Conservation (phyloP, 2,113 vertebrate species). For the Alexandromys fortis region DNA sequence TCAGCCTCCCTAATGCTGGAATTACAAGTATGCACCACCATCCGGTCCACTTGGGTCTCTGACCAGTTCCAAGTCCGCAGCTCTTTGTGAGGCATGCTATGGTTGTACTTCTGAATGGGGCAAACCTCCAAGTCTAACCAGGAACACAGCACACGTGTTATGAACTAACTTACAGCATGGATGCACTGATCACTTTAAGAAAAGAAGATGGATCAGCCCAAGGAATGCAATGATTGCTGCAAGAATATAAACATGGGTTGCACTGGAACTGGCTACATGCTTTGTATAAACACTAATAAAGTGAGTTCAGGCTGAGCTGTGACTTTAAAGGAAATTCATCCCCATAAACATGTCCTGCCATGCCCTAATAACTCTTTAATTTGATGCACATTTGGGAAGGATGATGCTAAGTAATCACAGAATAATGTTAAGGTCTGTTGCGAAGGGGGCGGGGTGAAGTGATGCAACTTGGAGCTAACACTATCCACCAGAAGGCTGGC, state of each 20-base stretch:
- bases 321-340: conserved; percentile 83
- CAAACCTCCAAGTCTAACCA: background rate
- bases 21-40: background rate
- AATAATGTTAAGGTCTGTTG: conserved; percentile 77
- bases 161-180: conserved; percentile 49
- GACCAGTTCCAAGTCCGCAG: background rate
- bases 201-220: conserved; percentile 58
- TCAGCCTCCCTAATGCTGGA: background rate
- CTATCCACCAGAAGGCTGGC: conserved; percentile 73
- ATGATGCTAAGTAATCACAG: conserved; percentile 75
- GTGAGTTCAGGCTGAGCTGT: conserved; percentile 79
- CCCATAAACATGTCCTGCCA: conserved; percentile 81
- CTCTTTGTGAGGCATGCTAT: background rate
- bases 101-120: background rate
- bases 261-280: conserved; percentile 71
- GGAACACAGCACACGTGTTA: background rate
- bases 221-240: conserved; percentile 76
- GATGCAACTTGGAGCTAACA: conserved; percentile 77
- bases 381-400: conserved; percentile 84
- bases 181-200: conserved; percentile 47
- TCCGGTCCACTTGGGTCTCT: background rate
- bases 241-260: conserved; percentile 76
- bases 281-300: conserved; percentile 81
- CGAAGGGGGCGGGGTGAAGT: conserved; percentile 74
- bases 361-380: conserved; percentile 85